These are phyloP conservation scores for Atrina japonica DNA, from an alignment of 2,888 invertebrate genomes.

Conservation along the genomic window DNA sequence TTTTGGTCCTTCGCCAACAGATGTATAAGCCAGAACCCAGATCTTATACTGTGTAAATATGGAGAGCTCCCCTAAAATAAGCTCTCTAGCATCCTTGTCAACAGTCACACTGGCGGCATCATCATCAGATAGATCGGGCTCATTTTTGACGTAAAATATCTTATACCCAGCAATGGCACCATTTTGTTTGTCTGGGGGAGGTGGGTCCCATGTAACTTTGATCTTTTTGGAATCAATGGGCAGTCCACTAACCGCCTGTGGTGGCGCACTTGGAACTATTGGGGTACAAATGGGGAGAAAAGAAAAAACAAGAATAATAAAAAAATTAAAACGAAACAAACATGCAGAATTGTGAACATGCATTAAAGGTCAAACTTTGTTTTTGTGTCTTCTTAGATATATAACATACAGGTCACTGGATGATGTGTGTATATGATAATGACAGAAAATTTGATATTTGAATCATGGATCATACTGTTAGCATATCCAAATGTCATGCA, in stretches of 20 bases:
- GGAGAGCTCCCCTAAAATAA: conserved; percentile 93
- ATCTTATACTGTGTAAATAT: conserved; percentile 98
- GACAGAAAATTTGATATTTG: conserved; percentile 1
- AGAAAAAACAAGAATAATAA: conserved; percentile 47
- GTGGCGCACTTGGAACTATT: conserved; percentile 97
- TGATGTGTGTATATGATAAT: too few relatives aligned
- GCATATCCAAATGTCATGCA: conserved; percentile 3
- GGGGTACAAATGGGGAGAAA: conserved; percentile 48
- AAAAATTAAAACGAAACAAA: conserved; percentile 62
- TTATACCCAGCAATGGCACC: conserved; percentile 83
- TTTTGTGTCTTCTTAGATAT: too few relatives aligned
- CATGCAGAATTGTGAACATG: conserved; percentile 32
- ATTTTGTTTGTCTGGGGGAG: conserved; percentile 93
- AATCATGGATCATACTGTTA: conserved; percentile 12
- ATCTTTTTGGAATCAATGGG: conserved; percentile 94
- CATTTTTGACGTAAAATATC: conserved; percentile 81
- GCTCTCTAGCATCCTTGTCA: conserved; percentile 79
- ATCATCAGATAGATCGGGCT: conserved; percentile 82
- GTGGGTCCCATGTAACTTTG: conserved; percentile 95
- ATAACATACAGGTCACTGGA: too few relatives aligned
- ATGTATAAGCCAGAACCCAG: conserved; percentile 97
- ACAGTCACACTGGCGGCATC: conserved; percentile 81
- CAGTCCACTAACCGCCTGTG: conserved; percentile 94
- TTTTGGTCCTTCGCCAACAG: conserved; percentile 96
- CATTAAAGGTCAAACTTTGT: neutral